These are phyloP conservation scores for Apogon talboti DNA, from an alignment of 2,797 vertebrate species.

Conservation along the genomic window DNA sequence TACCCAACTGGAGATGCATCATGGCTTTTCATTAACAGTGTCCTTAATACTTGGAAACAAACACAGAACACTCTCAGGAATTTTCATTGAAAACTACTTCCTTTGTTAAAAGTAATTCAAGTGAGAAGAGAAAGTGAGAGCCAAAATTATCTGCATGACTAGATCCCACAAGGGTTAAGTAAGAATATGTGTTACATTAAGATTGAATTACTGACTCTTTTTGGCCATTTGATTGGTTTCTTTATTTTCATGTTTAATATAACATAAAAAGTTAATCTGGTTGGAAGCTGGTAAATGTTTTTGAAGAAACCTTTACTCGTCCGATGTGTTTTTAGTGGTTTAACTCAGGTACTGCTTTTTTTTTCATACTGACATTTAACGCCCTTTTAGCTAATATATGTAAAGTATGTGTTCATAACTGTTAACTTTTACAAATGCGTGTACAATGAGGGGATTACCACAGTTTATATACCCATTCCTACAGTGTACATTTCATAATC, in stretches of 20 bases:
- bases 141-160: constrained; percentile 21
- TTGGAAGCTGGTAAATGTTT: too few relatives aligned
- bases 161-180: constrained; percentile 14
- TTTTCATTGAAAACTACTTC: constrained; percentile 31
- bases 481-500: too few relatives aligned
- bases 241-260: constrained; percentile 1
- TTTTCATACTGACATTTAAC: too few relatives aligned
- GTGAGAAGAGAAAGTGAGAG: constrained; percentile 6
- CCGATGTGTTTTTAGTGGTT: too few relatives aligned
- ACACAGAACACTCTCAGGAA: constrained; percentile 26
- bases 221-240: constrained; percentile 21
- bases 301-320: too few relatives aligned
- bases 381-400: too few relatives aligned
- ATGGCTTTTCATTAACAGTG: constrained; percentile 13
- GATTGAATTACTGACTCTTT: background rate
- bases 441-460: too few relatives aligned
- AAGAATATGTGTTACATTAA: constrained; percentile 15
- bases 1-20: background rate
- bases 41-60: constrained; percentile 29
- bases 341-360: too few relatives aligned
- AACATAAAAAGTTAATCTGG: too few relatives aligned
- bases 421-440: too few relatives aligned
- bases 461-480: too few relatives aligned
- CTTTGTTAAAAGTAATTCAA: constrained; percentile 25
- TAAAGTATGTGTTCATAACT: too few relatives aligned